Evolutionary conservation across 92 coral and sea anemone genomes (phyloP).

Genomic region (Heteractis magnifica): DNA sequence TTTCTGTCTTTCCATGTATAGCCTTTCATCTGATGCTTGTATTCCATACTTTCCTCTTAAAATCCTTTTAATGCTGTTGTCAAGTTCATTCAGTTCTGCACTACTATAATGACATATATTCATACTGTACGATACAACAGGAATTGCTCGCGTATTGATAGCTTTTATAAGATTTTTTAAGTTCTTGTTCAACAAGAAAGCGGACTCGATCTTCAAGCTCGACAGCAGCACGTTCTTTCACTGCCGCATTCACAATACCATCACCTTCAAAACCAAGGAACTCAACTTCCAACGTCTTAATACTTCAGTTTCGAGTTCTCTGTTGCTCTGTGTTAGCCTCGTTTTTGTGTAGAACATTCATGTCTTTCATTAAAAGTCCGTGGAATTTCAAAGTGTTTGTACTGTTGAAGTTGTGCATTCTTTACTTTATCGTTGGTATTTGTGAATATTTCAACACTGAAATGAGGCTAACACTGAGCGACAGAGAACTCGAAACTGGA

Average conservation of each 20-base stretch:
- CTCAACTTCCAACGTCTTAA: conserved; percentile 5
- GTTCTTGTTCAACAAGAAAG: neutral
- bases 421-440: too few relatives aligned
- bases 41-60: too few relatives aligned
- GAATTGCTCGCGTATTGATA: conserved; percentile 8
- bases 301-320: too few relatives aligned
- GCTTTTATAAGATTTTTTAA: conserved; percentile 2
- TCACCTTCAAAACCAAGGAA: conserved; percentile 15
- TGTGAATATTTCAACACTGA: too few relatives aligned
- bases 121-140: conserved; percentile 2
- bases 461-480: too few relatives aligned
- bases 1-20: conserved; percentile 18
- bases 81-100: conserved; percentile 13
- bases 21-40: conserved; percentile 21
- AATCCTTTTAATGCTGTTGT: conserved; percentile 4
- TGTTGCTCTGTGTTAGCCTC: too few relatives aligned
- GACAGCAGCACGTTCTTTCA: neutral
- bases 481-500: too few relatives aligned
- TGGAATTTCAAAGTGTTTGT: too few relatives aligned
- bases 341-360: too few relatives aligned
- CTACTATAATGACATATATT: neutral
- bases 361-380: too few relatives aligned
- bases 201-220: neutral
- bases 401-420: too few relatives aligned
- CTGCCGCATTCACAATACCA: conserved; percentile 8